A percentile compares a stretch with the other conserved stretches of the same genome.
Evolutionary conservation across 1,140 invertebrate species (phyloP).

Genomic region (Anagrus nilaparvatae): DNA sequence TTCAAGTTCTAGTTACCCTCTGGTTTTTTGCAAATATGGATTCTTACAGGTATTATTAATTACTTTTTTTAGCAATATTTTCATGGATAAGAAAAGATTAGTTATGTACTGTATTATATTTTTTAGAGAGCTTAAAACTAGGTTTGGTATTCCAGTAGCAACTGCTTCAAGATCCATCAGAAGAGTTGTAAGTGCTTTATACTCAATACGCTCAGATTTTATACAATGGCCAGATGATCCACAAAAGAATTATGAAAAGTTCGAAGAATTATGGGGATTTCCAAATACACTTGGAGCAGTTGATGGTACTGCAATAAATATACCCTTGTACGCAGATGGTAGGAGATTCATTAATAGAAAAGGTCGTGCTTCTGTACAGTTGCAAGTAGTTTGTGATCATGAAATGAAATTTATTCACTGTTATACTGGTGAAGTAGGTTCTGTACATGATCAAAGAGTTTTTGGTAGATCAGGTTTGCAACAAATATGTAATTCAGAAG

Average conservation of each 20-base stretch:
- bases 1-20: not conserved
- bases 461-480: too few relatives aligned
- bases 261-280: constrained; percentile 5
- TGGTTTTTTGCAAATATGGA: not conserved
- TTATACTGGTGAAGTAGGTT: constrained; percentile 5
- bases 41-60: not conserved
- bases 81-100: not conserved
- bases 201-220: not conserved
- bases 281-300: constrained; percentile 15
- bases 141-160: not conserved
- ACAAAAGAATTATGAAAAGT: too few relatives aligned
- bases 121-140: not conserved
- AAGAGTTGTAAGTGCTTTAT: not conserved
- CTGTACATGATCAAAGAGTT: constrained; percentile 1
- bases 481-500: too few relatives aligned
- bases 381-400: constrained; percentile 4
- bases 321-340: constrained; percentile 13
- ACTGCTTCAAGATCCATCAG: not conserved
- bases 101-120: not conserved
- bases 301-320: constrained; percentile 16
- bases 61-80: not conserved
- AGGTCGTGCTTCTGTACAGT: not conserved
- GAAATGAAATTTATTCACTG: not conserved
- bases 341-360: not conserved
- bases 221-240: constrained; percentile 3